Conservation (phyloP, 2,888 invertebrate species). For the Cheilosia vulpina region DNA sequence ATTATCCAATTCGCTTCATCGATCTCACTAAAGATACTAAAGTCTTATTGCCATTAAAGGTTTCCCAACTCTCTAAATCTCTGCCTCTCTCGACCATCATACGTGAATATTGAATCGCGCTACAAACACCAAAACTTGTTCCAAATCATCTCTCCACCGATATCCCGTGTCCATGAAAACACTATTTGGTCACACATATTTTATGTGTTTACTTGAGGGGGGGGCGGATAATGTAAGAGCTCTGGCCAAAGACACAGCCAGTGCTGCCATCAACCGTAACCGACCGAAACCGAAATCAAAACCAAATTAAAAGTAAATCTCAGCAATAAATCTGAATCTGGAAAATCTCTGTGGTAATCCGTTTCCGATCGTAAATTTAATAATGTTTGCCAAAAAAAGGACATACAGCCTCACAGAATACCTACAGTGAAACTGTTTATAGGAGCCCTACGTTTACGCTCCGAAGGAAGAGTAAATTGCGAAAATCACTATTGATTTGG, state of each 20-base stretch:
- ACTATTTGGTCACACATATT: constrained; percentile 58
- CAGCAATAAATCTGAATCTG: constrained; percentile 74
- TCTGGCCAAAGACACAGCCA: background rate
- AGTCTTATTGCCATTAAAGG: constrained; percentile 57
- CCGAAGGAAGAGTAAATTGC: constrained; percentile 58
- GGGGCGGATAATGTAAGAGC: background rate
- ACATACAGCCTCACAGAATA: no score
- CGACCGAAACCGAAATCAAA: constrained; percentile 66
- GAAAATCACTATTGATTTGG: constrained; percentile 73
- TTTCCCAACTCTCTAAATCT: constrained; percentile 1
- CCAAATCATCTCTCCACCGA: no score
- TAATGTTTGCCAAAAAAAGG: constrained; percentile 63
- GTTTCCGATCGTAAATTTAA: constrained; percentile 75
- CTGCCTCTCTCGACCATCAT: no score
- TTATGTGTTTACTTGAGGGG: constrained; percentile 12
- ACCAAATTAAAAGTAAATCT: constrained; percentile 75
- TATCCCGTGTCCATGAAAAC: constrained; percentile 47
- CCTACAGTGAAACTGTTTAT: no score
- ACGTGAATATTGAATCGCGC: background rate
- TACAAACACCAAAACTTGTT: background rate
- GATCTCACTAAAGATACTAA: constrained; percentile 2
- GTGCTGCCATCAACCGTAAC: background rate
- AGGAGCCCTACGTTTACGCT: background rate
- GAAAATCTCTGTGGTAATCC: constrained; percentile 75
- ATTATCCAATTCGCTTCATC: no score